Evolutionary conservation across 2,888 invertebrate genomes (phyloP).

Genomic region (Eugnorisma glareosa): DNA sequence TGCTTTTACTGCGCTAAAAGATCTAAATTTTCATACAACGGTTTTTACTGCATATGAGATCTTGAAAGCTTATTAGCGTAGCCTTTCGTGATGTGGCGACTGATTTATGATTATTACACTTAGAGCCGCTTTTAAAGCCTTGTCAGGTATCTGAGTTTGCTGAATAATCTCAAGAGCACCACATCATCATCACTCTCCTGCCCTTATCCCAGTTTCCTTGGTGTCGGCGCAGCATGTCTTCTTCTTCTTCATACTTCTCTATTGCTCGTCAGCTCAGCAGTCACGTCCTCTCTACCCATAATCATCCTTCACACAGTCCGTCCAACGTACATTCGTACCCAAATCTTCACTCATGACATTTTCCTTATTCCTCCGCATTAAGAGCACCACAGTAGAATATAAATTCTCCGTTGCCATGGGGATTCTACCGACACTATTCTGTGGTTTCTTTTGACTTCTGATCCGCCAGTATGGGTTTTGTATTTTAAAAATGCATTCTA

Average conservation of each 20-base stretch:
- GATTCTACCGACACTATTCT: neutral
- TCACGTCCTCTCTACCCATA: neutral
- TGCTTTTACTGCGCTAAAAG: slow-evolving; percentile 1
- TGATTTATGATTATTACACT: neutral
- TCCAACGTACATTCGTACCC: neutral
- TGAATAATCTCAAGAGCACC: neutral
- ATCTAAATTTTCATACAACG: neutral
- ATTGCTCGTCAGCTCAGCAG: neutral
- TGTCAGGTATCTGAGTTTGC: neutral
- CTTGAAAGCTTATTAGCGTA: neutral
- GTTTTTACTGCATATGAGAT: slow-evolving; percentile 34
- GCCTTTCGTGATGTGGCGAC: neutral
- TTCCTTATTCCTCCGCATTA: neutral
- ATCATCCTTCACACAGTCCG: neutral
- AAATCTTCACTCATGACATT: neutral
- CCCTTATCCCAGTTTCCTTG: neutral
- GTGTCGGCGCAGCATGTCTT: neutral
- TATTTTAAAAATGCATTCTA: neutral
- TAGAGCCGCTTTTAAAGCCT: neutral
- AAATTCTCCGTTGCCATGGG: neutral
- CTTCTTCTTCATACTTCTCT: neutral
- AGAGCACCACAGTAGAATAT: neutral
- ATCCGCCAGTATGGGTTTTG: neutral
- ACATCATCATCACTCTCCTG: neutral
- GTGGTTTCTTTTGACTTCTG: neutral